Evolutionary conservation across 92 coral and sea anemone species (phyloP), one percentile per base, ranked within the genome.

Genomic region (Palythoa heliodiscus): DNA sequence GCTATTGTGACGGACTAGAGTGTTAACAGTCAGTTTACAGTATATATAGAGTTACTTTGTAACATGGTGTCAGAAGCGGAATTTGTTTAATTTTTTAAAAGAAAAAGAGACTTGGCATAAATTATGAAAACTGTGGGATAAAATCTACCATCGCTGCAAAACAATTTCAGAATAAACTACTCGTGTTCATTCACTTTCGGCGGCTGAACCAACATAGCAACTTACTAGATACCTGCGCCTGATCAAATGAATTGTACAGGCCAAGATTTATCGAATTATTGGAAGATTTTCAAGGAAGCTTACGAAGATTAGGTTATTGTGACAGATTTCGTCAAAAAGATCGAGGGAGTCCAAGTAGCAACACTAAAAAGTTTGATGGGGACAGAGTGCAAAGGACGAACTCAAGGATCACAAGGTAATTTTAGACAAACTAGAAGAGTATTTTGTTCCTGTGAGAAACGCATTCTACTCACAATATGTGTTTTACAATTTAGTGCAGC

Each of bases 1-100:
- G 1, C 35, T 29, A 29, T 29, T 29, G 1, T 29, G 35, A 1
- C 35, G 35, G 0, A 29, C 1, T 29, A 29, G 35, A 29, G 35
- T 29, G 35, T 29, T 29, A 29, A 1, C 35, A 29, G 0, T 29
- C 35, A 29, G 35, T 29, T 29, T 29, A 29, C 35, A 29, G 35
- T 29, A 29, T 29, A 29, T 29, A 29, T 29, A 29, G 35, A 29
- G 0, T 29, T 29, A 29, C 35, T 29, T 29, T 1, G 35, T 52
- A 82, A 82, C 75, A 82, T 82, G 86, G 76, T 82, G 86, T 82
- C 86, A 82, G 76, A 50, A 82, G 86, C 23, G 86, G 37, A 38
- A 35, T 14, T 38, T 82, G 67, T 68, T 68, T 35, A 61, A 11
- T 71, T 58, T 67, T 75, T 64, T 82, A 73, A 82, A 38, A 47